Evolutionary conservation across 2,113 vertebrate genomes (phyloP).

Genomic region (Pelecanoides urinatrix): DNA sequence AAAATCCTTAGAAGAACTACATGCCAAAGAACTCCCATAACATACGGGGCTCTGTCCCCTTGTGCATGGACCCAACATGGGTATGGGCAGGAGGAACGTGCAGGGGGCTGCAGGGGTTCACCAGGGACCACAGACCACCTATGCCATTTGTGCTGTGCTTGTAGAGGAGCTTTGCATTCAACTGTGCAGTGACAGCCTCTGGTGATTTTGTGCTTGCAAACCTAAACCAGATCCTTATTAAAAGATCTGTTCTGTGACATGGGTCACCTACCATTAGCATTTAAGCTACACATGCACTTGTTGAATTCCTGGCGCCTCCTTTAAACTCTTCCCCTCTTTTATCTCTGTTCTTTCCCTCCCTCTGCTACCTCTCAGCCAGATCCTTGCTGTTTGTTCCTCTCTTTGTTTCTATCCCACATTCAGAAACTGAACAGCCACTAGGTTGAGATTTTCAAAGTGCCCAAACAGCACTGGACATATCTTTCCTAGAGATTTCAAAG

Average conservation of each 20-base stretch:
- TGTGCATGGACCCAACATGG: not conserved
- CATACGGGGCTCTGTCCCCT: not conserved
- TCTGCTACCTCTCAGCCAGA: not conserved
- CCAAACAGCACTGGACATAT: not conserved
- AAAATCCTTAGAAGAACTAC: not conserved
- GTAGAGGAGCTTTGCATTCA: not conserved
- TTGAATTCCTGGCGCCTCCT: not conserved
- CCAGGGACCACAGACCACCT: not conserved
- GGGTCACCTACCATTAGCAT: not conserved
- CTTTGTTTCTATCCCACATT: not conserved
- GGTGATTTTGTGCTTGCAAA: not conserved
- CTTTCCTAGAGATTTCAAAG: not conserved
- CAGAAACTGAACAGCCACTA: not conserved
- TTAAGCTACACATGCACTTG: not conserved
- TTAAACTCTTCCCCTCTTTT: not conserved
- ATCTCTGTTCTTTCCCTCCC: not conserved
- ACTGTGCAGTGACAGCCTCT: not conserved
- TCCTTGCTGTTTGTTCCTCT: not conserved
- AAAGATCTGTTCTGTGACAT: not conserved
- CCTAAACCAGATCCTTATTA: not conserved
- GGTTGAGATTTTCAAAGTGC: not conserved
- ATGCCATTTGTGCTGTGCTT: not conserved
- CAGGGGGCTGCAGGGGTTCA: not conserved
- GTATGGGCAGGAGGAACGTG: accelerated
- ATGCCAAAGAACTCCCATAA: not conserved